A percentile compares a stretch with the other conserved stretches of the same genome.
Evolutionary conservation across 1,140 invertebrate genomes (phyloP).

Genomic region (Eciton burchellii): DNA sequence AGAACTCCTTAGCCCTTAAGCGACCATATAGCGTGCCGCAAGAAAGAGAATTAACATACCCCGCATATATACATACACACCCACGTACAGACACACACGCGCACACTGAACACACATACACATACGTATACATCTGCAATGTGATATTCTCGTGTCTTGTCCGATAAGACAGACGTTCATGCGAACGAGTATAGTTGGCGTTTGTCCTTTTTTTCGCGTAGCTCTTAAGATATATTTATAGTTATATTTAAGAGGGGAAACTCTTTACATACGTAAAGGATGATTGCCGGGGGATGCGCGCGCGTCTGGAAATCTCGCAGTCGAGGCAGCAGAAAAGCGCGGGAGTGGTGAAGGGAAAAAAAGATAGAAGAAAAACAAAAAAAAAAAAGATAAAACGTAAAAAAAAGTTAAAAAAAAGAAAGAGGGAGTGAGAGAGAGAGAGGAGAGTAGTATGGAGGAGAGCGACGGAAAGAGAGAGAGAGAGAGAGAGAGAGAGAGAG

Average conservation of each 20-base stretch:
- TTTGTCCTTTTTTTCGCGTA: slow-evolving; percentile 77
- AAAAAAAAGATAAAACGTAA: slow-evolving; percentile 47
- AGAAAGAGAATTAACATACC: background rate
- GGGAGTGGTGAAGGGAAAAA: background rate
- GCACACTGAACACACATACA: slow-evolving; percentile 33
- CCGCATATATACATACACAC: slow-evolving; percentile 22
- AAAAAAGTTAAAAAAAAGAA: slow-evolving; percentile 41
- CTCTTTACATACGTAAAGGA: slow-evolving; percentile 54
- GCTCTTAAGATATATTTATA: slow-evolving; percentile 70
- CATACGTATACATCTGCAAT: slow-evolving; percentile 80
- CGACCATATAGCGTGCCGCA: background rate
- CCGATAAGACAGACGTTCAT: slow-evolving; percentile 83
- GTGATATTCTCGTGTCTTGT: slow-evolving; percentile 86
- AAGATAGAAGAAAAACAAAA: too few species aligned
- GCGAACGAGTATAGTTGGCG: slow-evolving; percentile 81
- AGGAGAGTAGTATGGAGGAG: too few species aligned
- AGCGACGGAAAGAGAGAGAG: slow-evolving; percentile 6
- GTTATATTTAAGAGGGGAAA: slow-evolving; percentile 63
- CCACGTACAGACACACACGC: slow-evolving; percentile 68
- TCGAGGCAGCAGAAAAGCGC: too few species aligned
- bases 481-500: background rate
- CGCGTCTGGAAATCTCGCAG: slow-evolving; percentile 13
- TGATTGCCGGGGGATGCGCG: slow-evolving; percentile 54
- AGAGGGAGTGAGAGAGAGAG: background rate
- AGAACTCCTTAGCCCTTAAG: slow-evolving; percentile 49